Percentiles rank a stretch among this genome's conserved stretches.
Conservation (phyloP, 2,888 invertebrate genomes). For the Criorhina ranunculi region DNA sequence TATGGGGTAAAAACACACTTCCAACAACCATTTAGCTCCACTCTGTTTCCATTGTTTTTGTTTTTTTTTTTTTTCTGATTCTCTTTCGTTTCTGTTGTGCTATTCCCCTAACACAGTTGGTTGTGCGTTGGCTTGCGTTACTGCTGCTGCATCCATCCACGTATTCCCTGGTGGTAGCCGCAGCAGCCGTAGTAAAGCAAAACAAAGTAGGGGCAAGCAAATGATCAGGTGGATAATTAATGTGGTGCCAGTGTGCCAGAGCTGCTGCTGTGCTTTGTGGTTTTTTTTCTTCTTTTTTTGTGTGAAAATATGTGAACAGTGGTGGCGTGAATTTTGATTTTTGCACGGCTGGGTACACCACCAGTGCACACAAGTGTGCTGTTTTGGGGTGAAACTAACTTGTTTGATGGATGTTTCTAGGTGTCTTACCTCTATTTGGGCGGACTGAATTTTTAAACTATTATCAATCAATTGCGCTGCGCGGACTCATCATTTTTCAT, state of each 20-base stretch:
- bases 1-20: conserved; percentile 31
- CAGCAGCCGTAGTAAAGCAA: background rate
- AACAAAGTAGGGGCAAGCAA: conserved; percentile 56
- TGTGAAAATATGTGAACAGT: conserved; percentile 35
- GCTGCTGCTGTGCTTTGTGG: conserved; percentile 70
- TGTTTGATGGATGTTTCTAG: conserved; percentile 71
- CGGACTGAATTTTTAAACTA: conserved; percentile 76
- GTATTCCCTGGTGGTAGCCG: conserved; percentile 19
- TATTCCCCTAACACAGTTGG: conserved; percentile 17
- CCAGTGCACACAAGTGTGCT: conserved; percentile 10
- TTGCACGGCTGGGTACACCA: conserved; percentile 36
- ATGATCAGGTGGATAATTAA: conserved; percentile 75
- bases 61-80: conserved; percentile 36
- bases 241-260: conserved; percentile 71
- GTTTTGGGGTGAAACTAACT: conserved; percentile 68
- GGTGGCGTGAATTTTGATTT: conserved; percentile 64
- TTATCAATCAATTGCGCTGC: conserved; percentile 71
- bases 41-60: conserved; percentile 36
- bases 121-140: conserved; percentile 56
- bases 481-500: conserved; percentile 70
- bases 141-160: conserved; percentile 18
- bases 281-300: conserved; percentile 20
- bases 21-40: conserved; percentile 9
- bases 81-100: conserved; percentile 29
- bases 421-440: conserved; percentile 70